Base-by-base conservation (phyloP, 2,888 invertebrate species). In the Pheosia gnoma region DNA sequence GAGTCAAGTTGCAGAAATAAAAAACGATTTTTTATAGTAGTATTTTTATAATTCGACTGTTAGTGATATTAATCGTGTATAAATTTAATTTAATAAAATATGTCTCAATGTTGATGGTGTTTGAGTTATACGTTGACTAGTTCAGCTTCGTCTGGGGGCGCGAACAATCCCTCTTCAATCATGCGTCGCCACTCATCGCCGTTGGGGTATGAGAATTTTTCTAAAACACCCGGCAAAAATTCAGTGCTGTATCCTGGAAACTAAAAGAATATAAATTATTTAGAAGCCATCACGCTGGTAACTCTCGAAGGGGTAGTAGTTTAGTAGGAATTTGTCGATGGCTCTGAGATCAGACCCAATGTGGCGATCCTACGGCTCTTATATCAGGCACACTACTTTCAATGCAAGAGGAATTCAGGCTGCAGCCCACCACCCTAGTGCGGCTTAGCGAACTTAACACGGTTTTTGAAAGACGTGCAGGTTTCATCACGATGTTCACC, bases 231-330 rank as follows among this genome's bases (percentile, higher is more conserved):
- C 3, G 94, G 94, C 75, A 96, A 95, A 78, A 98, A 95, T 82
- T 97, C 95, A 0, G 97, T 96, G 75, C 97, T 97, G 90, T 98
- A 98, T 1, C 98, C 98, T 0, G 97, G 95, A 13, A 89, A 82
- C 95, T 96, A 87, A 64, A 94, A 94, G 57, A 67, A 59, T 61
- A 53, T 37, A 58, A 58, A n/a, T 36, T 25, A 13, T 25, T 25
- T 25, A 25, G 25, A 25, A 25, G 25, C 25, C 25, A 25, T 25
- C 25, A 25, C 25, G 25, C 25, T 2, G 25, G 25, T 25, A 25
- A 25, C 25, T 2, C 25, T 25, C 25, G 25, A 25, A 25, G 25
- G 25, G 25, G 25, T 25, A 25, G 25, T 25, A 25, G 25, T n/a
- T n/a, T n/a, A n/a, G n/a, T n/a, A n/a, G n/a, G n/a, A n/a, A n/a